Evolutionary conservation across 92 coral and sea anemone species (phyloP), one percentile per base, ranked within the genome.

Genomic region (Phenganax subtilis): DNA sequence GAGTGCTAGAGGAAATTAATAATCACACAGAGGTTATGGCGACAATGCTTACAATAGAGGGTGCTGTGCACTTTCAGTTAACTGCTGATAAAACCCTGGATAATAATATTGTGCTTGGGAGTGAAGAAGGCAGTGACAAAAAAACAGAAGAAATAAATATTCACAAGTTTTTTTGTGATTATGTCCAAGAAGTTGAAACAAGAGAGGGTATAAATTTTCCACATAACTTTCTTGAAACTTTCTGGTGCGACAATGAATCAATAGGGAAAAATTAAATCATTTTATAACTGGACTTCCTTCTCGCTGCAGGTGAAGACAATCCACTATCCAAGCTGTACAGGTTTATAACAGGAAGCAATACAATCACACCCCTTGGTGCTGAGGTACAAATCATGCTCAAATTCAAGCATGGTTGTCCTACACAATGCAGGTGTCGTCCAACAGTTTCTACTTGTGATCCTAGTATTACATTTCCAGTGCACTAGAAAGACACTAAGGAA

Each of bases 121-220:
- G 80, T 55, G 60, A 52, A 75, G 66, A 57, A 55, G 80, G 80
- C 51, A 75, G 80, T 65, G 55, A 75, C 80, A 55, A 75, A 55
- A 75, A 75, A 57, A 75, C 66, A 57, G 80, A 57, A 55, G 80
- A 75, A 75, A 55, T 75, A 30, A 75, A 75, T 75, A 30, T 75
- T 58, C 52, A 75, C 80, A 75, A 75, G 80, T 75, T 55, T 57
- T 75, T 75, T 55, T 75, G 80, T 75, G 66, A 75, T 75, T 75
- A 75, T 57, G 31, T 75, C 63, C 66, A 57, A 75, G 80, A 75
- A 52, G 58, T 72, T 16, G 76, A 72, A 72, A 72, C 76, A 72
- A 72, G 76, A 72, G 76, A 72, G 47, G 76, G 76, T 72, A 72
- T 27, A 72, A 72, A 72, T 72, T 72, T 52, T 57, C 76, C 76